These are phyloP conservation scores for Xiphophorus birchmanni DNA, from an alignment of 2,797 vertebrate species.

Conservation along the genomic window DNA sequence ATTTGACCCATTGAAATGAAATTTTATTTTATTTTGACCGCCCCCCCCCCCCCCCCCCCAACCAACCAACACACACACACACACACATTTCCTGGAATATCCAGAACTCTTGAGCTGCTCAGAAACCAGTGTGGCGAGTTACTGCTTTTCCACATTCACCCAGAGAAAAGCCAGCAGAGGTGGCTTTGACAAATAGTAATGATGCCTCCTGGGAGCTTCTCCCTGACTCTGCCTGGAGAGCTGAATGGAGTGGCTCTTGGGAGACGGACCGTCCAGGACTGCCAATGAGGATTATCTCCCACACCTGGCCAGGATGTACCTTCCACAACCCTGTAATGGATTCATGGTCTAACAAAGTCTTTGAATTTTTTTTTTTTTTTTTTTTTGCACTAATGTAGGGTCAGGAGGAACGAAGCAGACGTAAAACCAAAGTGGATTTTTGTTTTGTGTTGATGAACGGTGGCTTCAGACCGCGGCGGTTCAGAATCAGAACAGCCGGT, in stretches of 20 bases:
- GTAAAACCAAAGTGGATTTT: constrained; percentile 7
- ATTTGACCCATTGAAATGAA: not conserved
- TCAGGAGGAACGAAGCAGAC: not conserved
- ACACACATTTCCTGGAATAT: not conserved
- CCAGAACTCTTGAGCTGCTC: not conserved
- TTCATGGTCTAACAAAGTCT: not conserved
- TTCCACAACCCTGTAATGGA: not conserved
- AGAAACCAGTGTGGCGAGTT: not conserved
- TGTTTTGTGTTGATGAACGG: not conserved
- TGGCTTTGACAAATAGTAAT: constrained; percentile 1
- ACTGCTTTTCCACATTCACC: not conserved
- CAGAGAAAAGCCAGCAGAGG: not conserved
- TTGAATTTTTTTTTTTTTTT: not conserved
- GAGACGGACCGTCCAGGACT: not conserved
- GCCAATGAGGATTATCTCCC: not conserved
- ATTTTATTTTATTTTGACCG: not conserved
- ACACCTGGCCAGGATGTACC: not conserved
- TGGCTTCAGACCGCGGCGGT: constrained; percentile 21
- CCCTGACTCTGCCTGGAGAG: not conserved
- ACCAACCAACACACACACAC: too few relatives aligned
- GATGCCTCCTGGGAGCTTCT: constrained; percentile 7
- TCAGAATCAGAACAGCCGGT: constrained; percentile 25
- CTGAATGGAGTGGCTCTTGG: not conserved
- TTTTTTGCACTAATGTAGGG: not conserved
- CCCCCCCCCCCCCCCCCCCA: too few relatives aligned